Conservation (phyloP, 2,797 vertebrate species). For the Chaenodraco wilsoni region DNA sequence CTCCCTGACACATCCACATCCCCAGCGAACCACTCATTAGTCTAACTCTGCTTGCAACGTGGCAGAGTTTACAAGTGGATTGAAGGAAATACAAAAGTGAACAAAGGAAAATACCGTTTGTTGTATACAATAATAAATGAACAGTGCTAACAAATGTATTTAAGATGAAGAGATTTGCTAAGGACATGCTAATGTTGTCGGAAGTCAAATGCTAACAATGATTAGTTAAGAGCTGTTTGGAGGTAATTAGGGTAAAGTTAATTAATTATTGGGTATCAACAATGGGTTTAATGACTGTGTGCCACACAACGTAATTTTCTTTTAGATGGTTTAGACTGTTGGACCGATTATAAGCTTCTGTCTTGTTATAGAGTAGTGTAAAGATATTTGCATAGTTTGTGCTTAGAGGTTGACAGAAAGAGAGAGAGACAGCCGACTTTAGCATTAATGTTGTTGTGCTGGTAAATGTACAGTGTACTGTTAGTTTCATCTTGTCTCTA, state of each 20-base stretch:
- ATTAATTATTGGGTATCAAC: not conserved
- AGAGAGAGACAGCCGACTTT: too few relatives aligned
- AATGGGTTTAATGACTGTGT: not conserved
- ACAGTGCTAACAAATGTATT: not conserved
- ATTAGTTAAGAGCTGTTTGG: not conserved
- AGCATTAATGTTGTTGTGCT: too few relatives aligned
- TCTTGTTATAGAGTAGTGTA: too few relatives aligned
- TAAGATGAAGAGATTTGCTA: not conserved
- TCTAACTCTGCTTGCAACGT: conserved; percentile 35
- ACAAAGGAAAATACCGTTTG: conserved; percentile 15
- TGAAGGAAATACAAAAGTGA: conserved; percentile 23
- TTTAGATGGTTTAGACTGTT: too few relatives aligned
- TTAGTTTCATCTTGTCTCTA: too few relatives aligned
- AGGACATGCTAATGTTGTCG: not conserved
- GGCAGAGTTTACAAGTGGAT: conserved; percentile 46
- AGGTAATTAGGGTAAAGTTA: not conserved
- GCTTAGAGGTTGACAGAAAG: too few relatives aligned
- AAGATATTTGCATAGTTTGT: too few relatives aligned
- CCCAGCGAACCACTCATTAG: conserved; percentile 42
- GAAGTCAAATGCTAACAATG: not conserved
- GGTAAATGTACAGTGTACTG: too few relatives aligned
- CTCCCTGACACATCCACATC: conserved; percentile 66
- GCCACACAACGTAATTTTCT: too few relatives aligned
- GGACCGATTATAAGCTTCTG: too few relatives aligned
- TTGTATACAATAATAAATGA: not conserved